Base-by-base conservation (phyloP, 2,888 invertebrate species). In the Orthosia cruda region DNA sequence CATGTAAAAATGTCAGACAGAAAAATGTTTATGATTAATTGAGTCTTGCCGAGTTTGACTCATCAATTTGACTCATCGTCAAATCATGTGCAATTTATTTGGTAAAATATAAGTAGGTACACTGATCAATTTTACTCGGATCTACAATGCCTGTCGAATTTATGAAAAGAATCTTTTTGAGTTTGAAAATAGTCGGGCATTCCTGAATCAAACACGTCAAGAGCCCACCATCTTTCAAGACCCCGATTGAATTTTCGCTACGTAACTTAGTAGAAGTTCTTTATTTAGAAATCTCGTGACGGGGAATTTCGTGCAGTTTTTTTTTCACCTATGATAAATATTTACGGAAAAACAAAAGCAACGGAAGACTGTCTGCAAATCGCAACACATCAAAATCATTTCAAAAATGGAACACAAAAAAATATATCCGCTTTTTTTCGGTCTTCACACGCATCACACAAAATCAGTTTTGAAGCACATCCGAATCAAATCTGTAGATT, bases 381-480 rank as follows among this genome's bases (percentile, higher is more conserved):
- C 16, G 20, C 9, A 47, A 18, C 9, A 18, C 11, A 3, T 52
- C 50, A 47, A 47, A 50, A 52, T 32, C n/a, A 32, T 52, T 66
- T 40, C 9, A 64, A 66, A 73, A 78, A 40, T n/a, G 2, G 40
- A 63, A 62, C 7, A 50, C 15, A 3, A 23, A 64, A 49, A 74
- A 49, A 62, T 62, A 45, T 16, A 26, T 7, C 20, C 16, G 54
- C 26, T 71, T 62, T 73, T n/a, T 65, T 62, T 62, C 65, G 57
- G 40, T 52, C 65, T 40, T 47, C 50, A 40, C 55, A 45, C 63
- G 7, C 57, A 63, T 59, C 52, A 52, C 57, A 66, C 57, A 45
- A 76, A 58, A 82, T 77, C 73, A 32, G 83, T 62, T 82, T 76
- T 15, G 52, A 72, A 75, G 45, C 58, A 77, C 55, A 83, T 73